Conservation (phyloP, 2,113 vertebrate species). For the Hippocampus abdominalis region DNA sequence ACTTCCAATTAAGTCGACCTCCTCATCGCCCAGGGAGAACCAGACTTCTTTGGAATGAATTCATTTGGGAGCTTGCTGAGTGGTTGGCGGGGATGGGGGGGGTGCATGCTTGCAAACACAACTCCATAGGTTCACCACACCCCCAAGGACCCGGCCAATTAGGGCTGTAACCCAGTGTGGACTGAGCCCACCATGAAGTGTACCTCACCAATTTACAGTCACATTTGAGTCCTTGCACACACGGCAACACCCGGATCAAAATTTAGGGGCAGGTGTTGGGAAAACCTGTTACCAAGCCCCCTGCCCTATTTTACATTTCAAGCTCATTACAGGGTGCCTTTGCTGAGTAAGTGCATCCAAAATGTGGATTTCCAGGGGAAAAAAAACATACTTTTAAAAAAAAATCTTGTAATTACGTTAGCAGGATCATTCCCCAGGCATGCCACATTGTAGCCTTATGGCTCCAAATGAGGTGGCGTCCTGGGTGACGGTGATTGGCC, state of each 20-base stretch:
- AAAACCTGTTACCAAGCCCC: constrained; percentile 1
- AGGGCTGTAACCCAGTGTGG: constrained; percentile 18
- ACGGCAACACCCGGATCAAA: constrained; percentile 24
- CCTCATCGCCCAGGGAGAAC: constrained; percentile 15
- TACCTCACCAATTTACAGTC: constrained; percentile 41
- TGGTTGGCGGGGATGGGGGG: not conserved
- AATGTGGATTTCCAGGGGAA: not conserved
- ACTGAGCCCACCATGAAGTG: constrained; percentile 23
- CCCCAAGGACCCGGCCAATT: constrained; percentile 32
- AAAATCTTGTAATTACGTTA: not conserved
- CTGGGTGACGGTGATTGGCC: constrained; percentile 7
- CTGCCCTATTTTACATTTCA: constrained; percentile 20
- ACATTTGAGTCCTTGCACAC: constrained; percentile 41
- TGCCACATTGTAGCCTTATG: not conserved
- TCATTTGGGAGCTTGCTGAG: constrained; percentile 28
- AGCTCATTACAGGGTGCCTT: constrained; percentile 24
- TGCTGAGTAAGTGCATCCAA: not conserved
- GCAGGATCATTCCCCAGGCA: not conserved
- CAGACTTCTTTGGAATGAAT: constrained; percentile 23
- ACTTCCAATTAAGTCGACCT: constrained; percentile 38
- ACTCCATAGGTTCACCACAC: not conserved
- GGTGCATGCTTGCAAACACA: constrained; percentile 12
- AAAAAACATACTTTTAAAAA: not conserved
- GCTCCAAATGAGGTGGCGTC: constrained; percentile 8
- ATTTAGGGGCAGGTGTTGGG: constrained; percentile 11